Base-by-base conservation (phyloP, 2,888 invertebrate species). In the Ophion obscuratus region DNA sequence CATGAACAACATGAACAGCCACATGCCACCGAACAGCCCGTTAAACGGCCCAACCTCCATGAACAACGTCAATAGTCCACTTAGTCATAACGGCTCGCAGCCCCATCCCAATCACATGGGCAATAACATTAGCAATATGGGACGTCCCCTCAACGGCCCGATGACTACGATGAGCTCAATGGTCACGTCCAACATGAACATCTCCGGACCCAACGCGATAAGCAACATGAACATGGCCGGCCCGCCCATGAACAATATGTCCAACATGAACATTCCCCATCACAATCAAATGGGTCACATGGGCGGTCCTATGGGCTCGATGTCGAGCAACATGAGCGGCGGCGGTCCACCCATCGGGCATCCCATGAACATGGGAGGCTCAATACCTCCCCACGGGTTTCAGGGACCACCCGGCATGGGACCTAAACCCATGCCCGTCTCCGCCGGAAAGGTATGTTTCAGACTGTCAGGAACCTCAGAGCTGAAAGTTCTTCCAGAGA, bases 381-480 rank as follows among this genome's bases (percentile, higher is more conserved):
- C 96, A 3, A 95, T 96, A 95, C 92, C 94, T 44, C 94, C 93
- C n/a, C 94, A 94, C 84, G 95, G 95, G 81, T 94, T 94, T 86
- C 95, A 94, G 89, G 95, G 94, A 71, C 95, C 95, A 64, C 95
- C 95, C 5, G 95, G 96, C 82, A 93, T 96, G 95, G 97, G 97
- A 47, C 97, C 97, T 2, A 98, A 98, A 94, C 98, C 98, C 17
- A 97, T 98, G 97, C 97, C 98, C 89, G 98, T 98, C 87, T 97
- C 97, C 93, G 98, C 98, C 76, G 97, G 97, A 70, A 97, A 98
- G 95, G 97, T 98, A 81, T 47, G 47, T 4, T 14, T 47, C 20
- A 47, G 31, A 11, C 17, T 11, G 6, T 40, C 40, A 1, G 40
- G 1, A 40, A 6, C 0, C 9, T 40, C 40, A 7, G 40, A 7